These are phyloP conservation scores for Crossocerus cetratus DNA, from an alignment of 2,888 invertebrate species.

Conservation along the genomic window DNA sequence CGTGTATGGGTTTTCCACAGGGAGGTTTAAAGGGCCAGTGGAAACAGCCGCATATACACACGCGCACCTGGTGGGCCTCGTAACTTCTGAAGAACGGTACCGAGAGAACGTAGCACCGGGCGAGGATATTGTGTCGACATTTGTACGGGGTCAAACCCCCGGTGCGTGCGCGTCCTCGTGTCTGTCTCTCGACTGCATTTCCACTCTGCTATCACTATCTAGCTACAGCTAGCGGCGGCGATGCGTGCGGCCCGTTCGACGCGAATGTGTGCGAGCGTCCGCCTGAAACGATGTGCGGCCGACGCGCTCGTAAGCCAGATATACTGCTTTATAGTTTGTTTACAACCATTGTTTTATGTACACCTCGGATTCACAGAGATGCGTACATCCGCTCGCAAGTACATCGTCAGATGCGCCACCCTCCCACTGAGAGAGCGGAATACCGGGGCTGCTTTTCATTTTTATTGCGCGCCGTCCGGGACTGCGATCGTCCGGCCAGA, in stretches of 20 bases:
- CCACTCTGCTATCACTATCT: neutral
- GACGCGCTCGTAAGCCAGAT: slow-evolving; percentile 12
- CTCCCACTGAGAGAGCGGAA: neutral
- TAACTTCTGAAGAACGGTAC: slow-evolving; percentile 26
- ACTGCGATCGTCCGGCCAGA: no score
- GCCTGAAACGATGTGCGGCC: neutral
- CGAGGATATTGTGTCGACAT: slow-evolving; percentile 10
- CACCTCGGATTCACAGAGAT: slow-evolving; percentile 14
- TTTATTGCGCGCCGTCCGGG: neutral
- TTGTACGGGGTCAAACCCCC: slow-evolving; percentile 13
- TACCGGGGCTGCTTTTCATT: neutral
- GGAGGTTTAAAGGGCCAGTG: neutral
- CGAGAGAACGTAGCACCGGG: slow-evolving; percentile 9
- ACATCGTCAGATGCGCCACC: neutral
- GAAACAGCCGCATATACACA: neutral
- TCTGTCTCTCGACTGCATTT: slow-evolving; percentile 13
- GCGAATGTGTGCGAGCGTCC: neutral
- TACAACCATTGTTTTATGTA: slow-evolving; percentile 50
- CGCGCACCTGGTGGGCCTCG: slow-evolving; percentile 21
- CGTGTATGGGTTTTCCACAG: no score
- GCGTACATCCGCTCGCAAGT: neutral
- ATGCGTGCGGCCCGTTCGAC: neutral
- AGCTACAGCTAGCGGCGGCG: no score
- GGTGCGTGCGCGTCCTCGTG: slow-evolving; percentile 7
- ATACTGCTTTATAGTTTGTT: slow-evolving; percentile 41